Conservation (phyloP, 64 coral and sea anemone genomes). For the Stichodactyla helianthus region DNA sequence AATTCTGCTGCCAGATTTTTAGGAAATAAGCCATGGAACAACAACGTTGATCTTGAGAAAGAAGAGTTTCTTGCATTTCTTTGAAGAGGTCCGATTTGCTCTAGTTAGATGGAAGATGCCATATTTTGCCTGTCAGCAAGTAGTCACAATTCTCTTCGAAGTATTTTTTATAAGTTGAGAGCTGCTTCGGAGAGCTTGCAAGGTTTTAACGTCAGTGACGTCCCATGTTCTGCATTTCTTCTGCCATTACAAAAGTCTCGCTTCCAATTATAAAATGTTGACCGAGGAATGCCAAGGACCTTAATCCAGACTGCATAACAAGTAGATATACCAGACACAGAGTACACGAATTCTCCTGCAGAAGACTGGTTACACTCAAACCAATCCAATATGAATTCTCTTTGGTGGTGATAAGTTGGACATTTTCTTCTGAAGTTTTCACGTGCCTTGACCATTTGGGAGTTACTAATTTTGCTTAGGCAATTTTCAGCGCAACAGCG, state of each 20-base stretch:
- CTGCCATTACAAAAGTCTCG: not conserved
- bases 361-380: constrained; percentile 13
- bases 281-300: constrained; percentile 1
- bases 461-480: not conserved
- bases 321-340: no score
- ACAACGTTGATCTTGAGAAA: not conserved
- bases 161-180: not conserved
- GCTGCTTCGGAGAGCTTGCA: not conserved
- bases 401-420: not conserved
- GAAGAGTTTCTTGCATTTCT: not conserved
- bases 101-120: constrained; percentile 14
- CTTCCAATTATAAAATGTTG: constrained; percentile 20
- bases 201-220: not conserved
- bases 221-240: not conserved
- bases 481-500: not conserved
- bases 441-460: not conserved
- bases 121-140: not conserved
- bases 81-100: not conserved
- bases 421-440: not conserved
- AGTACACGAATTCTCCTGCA: no score
- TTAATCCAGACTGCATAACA: no score
- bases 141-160: constrained; percentile 28
- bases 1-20: constrained; percentile 11
- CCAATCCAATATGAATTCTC: constrained; percentile 12
- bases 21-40: not conserved